A percentile compares a stretch with the other conserved stretches of the same genome.
phyloP scores from a whole-genome alignment of 2,113 vertebrate genomes.

The Hipposideros armiger region DNA sequence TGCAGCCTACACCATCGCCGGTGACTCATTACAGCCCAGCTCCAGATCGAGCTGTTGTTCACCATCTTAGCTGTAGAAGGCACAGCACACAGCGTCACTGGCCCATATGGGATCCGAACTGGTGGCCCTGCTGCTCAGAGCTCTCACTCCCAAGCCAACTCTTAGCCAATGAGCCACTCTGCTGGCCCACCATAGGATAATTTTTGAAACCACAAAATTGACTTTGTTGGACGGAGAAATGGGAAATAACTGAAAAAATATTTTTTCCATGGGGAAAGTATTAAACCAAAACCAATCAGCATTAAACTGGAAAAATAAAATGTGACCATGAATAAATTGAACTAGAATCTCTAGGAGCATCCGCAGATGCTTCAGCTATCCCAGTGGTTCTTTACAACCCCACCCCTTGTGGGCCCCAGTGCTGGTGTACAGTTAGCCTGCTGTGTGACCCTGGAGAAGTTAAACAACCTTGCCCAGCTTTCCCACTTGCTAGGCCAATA shows the following conservation, averaged over 20 bases:
- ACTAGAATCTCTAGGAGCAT: background rate
- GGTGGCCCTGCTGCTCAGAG: no score
- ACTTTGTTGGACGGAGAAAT: background rate
- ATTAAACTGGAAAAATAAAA: background rate
- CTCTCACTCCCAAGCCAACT: no score
- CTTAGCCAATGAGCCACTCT: no score
- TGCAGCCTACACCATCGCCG: no score
- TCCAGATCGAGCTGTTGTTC: no score
- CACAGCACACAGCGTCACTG: no score
- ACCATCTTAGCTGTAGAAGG: no score
- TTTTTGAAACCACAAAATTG: background rate
- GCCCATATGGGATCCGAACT: no score
- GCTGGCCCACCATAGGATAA: background rate
- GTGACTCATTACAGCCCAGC: no score
- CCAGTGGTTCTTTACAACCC: no score
- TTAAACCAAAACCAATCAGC: background rate
- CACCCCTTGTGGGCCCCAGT: accelerated
- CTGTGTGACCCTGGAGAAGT: background rate
- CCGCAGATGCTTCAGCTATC: no score
- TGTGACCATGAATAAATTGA: background rate
- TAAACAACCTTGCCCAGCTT: background rate
- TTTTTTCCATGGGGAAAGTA: background rate
- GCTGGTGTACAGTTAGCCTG: background rate
- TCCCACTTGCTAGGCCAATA: background rate
- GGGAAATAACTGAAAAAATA: background rate